Base-by-base conservation (phyloP, 2,888 invertebrate genomes). In the Dynastes tityus region DNA sequence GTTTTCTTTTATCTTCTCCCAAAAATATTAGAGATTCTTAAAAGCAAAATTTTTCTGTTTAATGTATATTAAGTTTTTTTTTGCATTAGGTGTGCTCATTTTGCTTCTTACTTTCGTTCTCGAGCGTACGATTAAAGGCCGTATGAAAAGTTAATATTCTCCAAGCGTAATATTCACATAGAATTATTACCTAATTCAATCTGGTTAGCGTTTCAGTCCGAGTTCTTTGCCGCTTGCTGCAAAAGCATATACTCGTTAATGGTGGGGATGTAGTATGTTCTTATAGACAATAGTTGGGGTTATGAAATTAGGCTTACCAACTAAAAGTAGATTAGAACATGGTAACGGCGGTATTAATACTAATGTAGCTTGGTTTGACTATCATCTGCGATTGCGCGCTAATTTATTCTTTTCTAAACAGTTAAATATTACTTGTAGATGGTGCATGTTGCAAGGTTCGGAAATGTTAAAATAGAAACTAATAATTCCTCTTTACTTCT, bases 151-250 rank as follows among this genome's bases (percentile, higher is more conserved):
- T 67, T 16, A 67, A 67, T 45, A 27, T 49, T 22, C 27, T 49
- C 2, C 16, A 9, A 45, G 67, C 22, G 22, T 32, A 64, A 64
- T 67, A 67, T 65, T 65, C 45, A 45, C 65, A 65, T 37, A 45
- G 22, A 65, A 65, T 65, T 65, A 65, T 49, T 67, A 67, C 49
- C 67, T 45, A 16, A 45, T 22, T 22, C 16, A 27, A 22, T 67
- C 45, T 22, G 27, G 13, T 27, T 49, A 13, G 2, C 11, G 11
- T 63, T 63, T 11, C 55, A 11, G 11, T 13, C 29, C 29, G 11
- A 27, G 63, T 13, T 55, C 63, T 32, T 29, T 29, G 55, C 22
- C 9, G 6, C 63, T 11, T 63, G 32, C 13, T 27, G n/a, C 27
- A 32, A 63, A 63, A 63, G 11, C 8, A 32, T 32, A 63, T 29